Evolutionary conservation across 2,888 invertebrate species (phyloP), one percentile per base, ranked within the genome.

Genomic region (Polietes domitor): DNA sequence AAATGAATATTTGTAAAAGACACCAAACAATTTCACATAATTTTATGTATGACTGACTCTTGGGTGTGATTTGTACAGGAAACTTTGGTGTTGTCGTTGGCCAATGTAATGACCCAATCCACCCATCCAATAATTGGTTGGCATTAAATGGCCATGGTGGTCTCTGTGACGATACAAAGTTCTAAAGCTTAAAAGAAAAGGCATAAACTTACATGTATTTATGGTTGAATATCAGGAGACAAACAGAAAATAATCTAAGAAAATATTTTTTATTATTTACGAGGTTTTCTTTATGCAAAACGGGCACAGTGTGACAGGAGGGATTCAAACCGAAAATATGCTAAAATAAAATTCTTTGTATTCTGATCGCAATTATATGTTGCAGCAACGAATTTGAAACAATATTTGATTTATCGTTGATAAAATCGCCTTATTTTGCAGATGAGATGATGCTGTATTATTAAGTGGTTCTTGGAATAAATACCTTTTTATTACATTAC

Each of bases 171-270:
- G 21, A 21, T 6, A 6, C 21, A 53, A 53, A 53, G 53, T 53
- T 19, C 19, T 53, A n/a, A 32, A 58, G 2, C 41, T 70, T 77
- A 17, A 47, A 65, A 26, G 6, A 77, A 63, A 37, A 19, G 26
- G 5, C 47, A 72, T 78, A 63, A 74, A 58, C 70, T 58, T 55
- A 17, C 24, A 19, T 73, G n/a, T 58, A 58, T 47, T 41, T 65
- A 41, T 41, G 65, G 19, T 26, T 61, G 28, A 61, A 61, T 61
- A 17, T 21, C 26, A 3, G 32, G 0, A 28, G 28, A 61, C 17
- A 32, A 37, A 65, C 28, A 37, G 24, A 17, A 65, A 65, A 65
- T 65, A 65, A 65, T 41, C 37, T 41, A 10, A 9, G 41, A 21
- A 32, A 17, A 63, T n/a, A n/a, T 65, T 65, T 19, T 65, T 15